Base-by-base conservation (phyloP, 2,113 vertebrate species). In the Ochotona princeps region DNA sequence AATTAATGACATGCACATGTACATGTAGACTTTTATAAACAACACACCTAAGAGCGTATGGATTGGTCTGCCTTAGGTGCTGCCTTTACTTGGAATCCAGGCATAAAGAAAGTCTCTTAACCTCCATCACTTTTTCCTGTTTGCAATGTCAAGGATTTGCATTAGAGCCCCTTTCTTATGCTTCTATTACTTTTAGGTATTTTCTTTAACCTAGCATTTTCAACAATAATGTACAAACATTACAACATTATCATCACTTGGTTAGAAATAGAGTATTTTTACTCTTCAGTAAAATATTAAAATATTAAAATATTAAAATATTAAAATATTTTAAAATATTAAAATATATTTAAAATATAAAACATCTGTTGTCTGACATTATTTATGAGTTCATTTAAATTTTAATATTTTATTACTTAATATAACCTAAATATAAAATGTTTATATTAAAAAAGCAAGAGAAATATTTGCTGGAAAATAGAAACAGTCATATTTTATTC, bases 391-490 rank as follows among this genome's bases (percentile, higher is more conserved):
- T 76, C n/a, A 44, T n/a, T 4, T 60, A 30, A 85, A 7, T 14
- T 84, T 87, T 5, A 65, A 2, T 74, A 60, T 90, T 95, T 23
- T 63, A 1, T 90, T 94, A 83, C 5, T 11, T 84, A 23, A 28
- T 57, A 86, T 21, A 89, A 11, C 9, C 35, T 65, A 35, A 1
- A 18, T 2, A 74, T 82, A 7, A 25, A 61, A 35, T 86, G 35
- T 76, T 75, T 47, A n/a, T 51, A 83, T 94, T 86, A 70, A 84
- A 75, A 23, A 57, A 38, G 61, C 10, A 90, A 67, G 63, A 23
- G 15, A 79, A 85, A 20, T 51, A 30, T 67, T 87, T 61, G 32
- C 14, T 69, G 84, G 57, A 84, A 96, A 95, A 67, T 21, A 70
- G 4, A 25, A 63, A 28, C 35, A 70, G 73, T 81, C 5, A 54